Evolutionary conservation across 2,113 vertebrate species (phyloP).

Genomic region (Lepidothrix coronata): DNA sequence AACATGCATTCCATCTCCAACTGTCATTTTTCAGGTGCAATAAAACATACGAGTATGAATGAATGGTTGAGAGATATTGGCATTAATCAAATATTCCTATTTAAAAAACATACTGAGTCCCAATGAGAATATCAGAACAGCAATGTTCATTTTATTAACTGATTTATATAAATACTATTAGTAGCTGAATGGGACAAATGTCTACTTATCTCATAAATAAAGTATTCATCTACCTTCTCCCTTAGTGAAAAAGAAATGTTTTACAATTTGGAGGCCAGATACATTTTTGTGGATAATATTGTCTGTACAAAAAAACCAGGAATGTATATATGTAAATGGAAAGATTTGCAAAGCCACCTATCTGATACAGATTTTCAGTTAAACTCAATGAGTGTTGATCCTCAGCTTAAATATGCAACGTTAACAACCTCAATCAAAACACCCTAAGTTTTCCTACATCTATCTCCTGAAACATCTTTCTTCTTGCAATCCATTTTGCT

Average conservation of each 20-base stretch:
- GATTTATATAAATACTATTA: background rate
- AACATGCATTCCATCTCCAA: background rate
- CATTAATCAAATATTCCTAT: background rate
- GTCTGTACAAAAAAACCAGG: background rate
- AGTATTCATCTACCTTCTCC: background rate
- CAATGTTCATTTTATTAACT: background rate
- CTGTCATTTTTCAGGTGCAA: background rate
- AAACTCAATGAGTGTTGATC: background rate
- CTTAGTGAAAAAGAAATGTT: background rate
- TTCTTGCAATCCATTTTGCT: background rate
- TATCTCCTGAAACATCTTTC: background rate
- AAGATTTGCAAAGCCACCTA: conserved; percentile 23
- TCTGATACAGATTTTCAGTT: background rate
- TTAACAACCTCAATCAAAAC: background rate
- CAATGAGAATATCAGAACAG: background rate
- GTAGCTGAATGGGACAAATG: background rate
- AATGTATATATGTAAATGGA: background rate
- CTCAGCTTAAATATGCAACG: background rate
- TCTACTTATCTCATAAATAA: background rate
- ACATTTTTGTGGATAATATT: background rate
- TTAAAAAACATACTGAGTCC: background rate
- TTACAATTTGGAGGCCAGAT: background rate
- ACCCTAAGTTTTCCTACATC: background rate
- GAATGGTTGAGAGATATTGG: background rate
- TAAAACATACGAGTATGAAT: background rate